Evolutionary conservation across 2,888 invertebrate species (phyloP).

Genomic region (Hirtodrosophila histrioides): DNA sequence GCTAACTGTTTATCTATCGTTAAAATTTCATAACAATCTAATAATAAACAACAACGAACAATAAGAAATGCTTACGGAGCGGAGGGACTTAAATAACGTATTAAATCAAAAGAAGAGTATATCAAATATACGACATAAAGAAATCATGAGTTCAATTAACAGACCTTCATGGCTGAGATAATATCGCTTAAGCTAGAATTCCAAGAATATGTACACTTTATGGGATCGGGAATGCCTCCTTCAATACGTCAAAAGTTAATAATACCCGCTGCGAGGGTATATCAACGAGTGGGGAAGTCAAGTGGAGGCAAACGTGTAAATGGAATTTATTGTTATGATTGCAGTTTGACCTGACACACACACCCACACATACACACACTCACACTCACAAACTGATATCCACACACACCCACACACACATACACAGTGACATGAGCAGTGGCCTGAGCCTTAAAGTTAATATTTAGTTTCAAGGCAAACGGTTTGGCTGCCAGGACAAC

Average conservation of each 20-base stretch:
- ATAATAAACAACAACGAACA: too few relatives aligned
- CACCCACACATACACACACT: conserved; percentile 7
- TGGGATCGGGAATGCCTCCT: background rate
- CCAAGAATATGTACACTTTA: too few relatives aligned
- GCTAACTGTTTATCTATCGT: too few relatives aligned
- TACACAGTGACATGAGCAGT: conserved; percentile 15
- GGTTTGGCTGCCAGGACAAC: conserved; percentile 42
- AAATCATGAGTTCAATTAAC: too few relatives aligned
- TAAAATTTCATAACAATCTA: too few relatives aligned
- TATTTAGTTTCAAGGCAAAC: conserved; percentile 59
- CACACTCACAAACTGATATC: background rate
- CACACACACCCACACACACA: conserved; percentile 6
- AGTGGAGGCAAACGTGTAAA: conserved; percentile 60
- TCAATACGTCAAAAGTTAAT: background rate
- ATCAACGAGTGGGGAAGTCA: conserved; percentile 19
- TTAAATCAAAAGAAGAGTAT: too few relatives aligned
- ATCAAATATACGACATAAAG: too few relatives aligned
- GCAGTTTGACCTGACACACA: conserved; percentile 53
- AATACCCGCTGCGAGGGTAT: conserved; percentile 18
- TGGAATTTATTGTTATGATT: conserved; percentile 74
- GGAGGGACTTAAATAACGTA: too few relatives aligned
- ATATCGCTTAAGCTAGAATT: too few relatives aligned
- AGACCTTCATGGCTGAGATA: too few relatives aligned
- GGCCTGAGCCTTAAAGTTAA: conserved; percentile 52
- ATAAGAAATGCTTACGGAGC: too few relatives aligned